Evolutionary conservation across 2,113 vertebrate genomes (phyloP).

Genomic region (Cettia cetti): DNA sequence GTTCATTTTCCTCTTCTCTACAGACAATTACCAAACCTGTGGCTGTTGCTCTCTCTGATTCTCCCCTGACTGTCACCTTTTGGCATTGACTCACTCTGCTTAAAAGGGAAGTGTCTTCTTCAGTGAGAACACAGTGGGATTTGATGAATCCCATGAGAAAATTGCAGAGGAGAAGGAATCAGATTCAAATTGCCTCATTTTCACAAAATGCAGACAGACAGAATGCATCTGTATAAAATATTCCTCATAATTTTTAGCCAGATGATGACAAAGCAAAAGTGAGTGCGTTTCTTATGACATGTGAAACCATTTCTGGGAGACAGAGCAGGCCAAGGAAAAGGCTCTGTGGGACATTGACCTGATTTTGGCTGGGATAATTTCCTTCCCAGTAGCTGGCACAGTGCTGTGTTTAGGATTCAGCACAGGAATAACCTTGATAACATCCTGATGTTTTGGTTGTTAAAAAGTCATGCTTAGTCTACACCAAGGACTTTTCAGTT

Average conservation of each 20-base stretch:
- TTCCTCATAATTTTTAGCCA: background rate
- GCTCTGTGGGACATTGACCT: background rate
- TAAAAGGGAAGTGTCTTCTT: background rate
- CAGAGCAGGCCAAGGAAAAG: background rate
- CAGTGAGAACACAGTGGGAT: background rate
- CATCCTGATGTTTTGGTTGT: background rate
- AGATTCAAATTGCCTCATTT: background rate
- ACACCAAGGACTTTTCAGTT: background rate
- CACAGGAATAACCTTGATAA: background rate
- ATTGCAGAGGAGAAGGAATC: background rate
- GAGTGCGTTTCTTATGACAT: background rate
- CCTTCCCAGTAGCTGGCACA: background rate
- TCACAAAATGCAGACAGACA: background rate
- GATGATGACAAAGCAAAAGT: background rate
- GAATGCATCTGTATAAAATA: background rate
- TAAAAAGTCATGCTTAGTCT: fast-evolving
- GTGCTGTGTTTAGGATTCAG: background rate
- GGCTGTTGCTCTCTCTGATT: background rate
- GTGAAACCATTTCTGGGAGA: background rate
- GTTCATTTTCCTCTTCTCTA: background rate
- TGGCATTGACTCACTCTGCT: background rate
- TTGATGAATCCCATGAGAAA: slow-evolving; percentile 21
- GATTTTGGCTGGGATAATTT: background rate
- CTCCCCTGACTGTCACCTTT: background rate
- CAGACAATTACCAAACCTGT: background rate